Percentiles rank a stretch among this genome's conserved stretches.
These are phyloP conservation scores for Upupa epops DNA, from an alignment of 2,113 vertebrate species.

Conservation along the genomic window DNA sequence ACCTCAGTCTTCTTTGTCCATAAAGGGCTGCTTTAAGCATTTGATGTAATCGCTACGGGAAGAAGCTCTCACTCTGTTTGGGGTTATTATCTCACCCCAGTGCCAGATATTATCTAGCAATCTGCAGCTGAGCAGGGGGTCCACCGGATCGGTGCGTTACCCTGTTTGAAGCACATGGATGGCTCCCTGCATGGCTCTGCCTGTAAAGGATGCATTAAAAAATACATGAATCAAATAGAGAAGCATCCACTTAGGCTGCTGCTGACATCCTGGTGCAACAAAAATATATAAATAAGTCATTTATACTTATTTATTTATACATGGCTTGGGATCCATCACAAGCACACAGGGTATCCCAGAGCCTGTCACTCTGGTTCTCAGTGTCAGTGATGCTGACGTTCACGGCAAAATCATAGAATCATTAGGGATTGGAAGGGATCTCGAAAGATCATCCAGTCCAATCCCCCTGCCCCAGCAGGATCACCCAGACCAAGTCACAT, in stretches of 20 bases:
- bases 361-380: no score
- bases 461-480: no score
- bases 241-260: not conserved
- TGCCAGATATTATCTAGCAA: conserved; percentile 16
- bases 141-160: not conserved
- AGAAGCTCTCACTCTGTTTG: not conserved
- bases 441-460: no score
- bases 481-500: no score
- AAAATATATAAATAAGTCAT: not conserved
- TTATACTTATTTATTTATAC: no score
- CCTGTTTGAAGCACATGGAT: not conserved
- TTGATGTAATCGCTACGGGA: not conserved
- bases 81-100: conserved; percentile 48
- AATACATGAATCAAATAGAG: not conserved
- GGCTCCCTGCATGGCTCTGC: not conserved
- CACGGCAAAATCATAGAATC: no score
- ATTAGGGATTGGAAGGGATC: no score
- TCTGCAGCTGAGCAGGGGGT: conserved; percentile 28
- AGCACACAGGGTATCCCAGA: not conserved
- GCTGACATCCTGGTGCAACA: not conserved
- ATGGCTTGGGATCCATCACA: not conserved
- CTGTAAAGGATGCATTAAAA: not conserved
- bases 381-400: no score
- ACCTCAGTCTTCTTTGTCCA: conserved; percentile 19
- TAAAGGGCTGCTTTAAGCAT: conserved; percentile 11